Evolutionary conservation across 2,888 invertebrate genomes (phyloP), one percentile per base, ranked within the genome.

Genomic region (Apoderus coryli): DNA sequence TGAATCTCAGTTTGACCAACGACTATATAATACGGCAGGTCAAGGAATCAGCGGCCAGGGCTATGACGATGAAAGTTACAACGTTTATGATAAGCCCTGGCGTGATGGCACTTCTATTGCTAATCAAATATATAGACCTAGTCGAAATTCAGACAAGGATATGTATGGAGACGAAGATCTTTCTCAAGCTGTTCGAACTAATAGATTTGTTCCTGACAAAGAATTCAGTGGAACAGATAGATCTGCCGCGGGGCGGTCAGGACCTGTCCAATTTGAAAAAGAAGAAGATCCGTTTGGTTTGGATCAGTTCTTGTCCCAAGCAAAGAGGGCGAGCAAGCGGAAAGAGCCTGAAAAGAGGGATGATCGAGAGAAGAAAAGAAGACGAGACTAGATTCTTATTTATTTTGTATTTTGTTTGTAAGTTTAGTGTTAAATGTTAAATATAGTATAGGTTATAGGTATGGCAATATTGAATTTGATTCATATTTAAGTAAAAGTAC

Each of bases 51-150:
- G 88, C 29, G 93, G 47, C 5, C 36, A 59, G 59, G 93, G 93
- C 1, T 96, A 88, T 56, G 95, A 96, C 48, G 98, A 98, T 47
- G 98, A 98, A 47, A 82, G 80, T 0, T 99, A 98, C 61, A 92
- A 82, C 54, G 93, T 96, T 0, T 98, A 98, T 52, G 95, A 96
- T 60, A 90, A 92, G 56, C 90, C 98, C 1, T 99, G 96, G 98
- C 74, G 95, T 32, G 84, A 88, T 44, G 75, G 78, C 15, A n/a
- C n/a, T n/a, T 73, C 76, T 1, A 68, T 95, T 35, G 86, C 82
- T 1, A 74, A 82, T 19, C 86, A 89, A 56, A 76, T 99, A 33
- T 93, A 93, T 60, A 61, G 92, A 22, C 92, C 92, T 0, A 72
- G 77, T 28, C 74, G 84, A 45, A 81, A 88, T 53, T 65, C 84